These are phyloP conservation scores for Elegia similella DNA, from an alignment of 2,888 invertebrate species.

Conservation along the genomic window DNA sequence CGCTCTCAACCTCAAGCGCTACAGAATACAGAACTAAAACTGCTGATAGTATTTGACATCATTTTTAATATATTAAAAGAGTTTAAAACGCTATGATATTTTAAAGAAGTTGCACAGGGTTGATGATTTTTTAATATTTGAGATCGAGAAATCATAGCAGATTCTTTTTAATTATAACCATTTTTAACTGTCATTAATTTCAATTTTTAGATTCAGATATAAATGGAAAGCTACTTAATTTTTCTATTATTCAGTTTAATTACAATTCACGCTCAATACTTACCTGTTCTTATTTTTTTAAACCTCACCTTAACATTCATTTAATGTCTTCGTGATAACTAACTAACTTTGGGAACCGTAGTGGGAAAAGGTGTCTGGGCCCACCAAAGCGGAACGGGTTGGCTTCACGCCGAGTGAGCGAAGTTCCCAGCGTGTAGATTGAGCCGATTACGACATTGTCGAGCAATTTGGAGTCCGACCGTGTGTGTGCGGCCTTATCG, in stretches of 20 bases:
- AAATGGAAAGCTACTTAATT: too few species aligned
- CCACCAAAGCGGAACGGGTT: conserved; percentile 67
- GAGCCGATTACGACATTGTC: conserved; percentile 60
- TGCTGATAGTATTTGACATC: not conserved
- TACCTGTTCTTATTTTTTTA: too few species aligned
- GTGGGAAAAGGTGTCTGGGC: conserved; percentile 66
- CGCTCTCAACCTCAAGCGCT: conserved; percentile 4
- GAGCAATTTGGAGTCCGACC: conserved; percentile 55
- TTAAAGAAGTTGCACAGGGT: not conserved
- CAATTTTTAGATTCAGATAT: too few species aligned
- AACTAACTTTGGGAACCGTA: conserved; percentile 22
- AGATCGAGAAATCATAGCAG: too few species aligned
- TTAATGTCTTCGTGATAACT: not conserved
- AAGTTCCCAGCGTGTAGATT: conserved; percentile 64
- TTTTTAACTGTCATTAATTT: too few species aligned
- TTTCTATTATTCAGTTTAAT: too few species aligned
- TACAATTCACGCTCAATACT: too few species aligned
- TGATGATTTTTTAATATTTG: too few species aligned
- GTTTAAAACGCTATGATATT: not conserved
- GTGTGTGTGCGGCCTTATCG: conserved; percentile 45
- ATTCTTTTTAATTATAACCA: too few species aligned
- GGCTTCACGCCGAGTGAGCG: conserved; percentile 67
- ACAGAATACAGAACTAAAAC: not conserved
- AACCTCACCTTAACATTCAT: not conserved
- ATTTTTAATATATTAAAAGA: not conserved